phyloP scores from a whole-genome alignment of 2,113 vertebrate species.

The Nothobranchius furzeri region DNA sequence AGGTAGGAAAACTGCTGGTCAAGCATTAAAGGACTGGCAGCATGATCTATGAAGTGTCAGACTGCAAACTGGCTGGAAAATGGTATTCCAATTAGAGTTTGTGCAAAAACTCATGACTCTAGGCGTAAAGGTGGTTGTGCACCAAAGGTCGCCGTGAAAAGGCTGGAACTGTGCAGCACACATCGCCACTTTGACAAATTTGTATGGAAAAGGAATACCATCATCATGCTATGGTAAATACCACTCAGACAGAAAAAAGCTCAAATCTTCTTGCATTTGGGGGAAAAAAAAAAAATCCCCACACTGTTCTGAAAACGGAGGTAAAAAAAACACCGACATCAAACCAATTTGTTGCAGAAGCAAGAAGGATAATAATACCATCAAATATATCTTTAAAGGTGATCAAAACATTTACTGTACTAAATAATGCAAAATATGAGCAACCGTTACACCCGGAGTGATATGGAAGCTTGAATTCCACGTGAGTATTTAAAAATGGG shows the following conservation, averaged over 20 bases:
- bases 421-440: slow-evolving; percentile 76
- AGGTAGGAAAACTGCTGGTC: slow-evolving; percentile 38
- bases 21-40: slow-evolving; percentile 36
- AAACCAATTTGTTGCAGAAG: slow-evolving; percentile 75
- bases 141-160: slow-evolving; percentile 50
- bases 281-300: slow-evolving; percentile 51
- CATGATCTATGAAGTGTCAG: slow-evolving; percentile 44
- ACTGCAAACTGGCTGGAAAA: slow-evolving; percentile 62
- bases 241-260: slow-evolving; percentile 58
- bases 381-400: slow-evolving; percentile 74
- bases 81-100: slow-evolving; percentile 41
- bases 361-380: slow-evolving; percentile 77
- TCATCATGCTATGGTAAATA: slow-evolving; percentile 63
- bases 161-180: slow-evolving; percentile 33
- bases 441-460: slow-evolving; percentile 57
- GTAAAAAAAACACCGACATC: slow-evolving; percentile 73
- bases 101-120: slow-evolving; percentile 48
- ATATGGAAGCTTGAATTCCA: slow-evolving; percentile 63
- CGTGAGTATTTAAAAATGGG: slow-evolving; percentile 32
- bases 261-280: slow-evolving; percentile 50
- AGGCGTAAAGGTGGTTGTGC: slow-evolving; percentile 32
- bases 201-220: slow-evolving; percentile 32
- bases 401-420: slow-evolving; percentile 73
- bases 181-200: slow-evolving; percentile 46
- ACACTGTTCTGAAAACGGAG: slow-evolving; percentile 56